Percentiles rank a stretch among this genome's conserved stretches.
Conservation (phyloP, 2,113 vertebrate genomes). For the Amazona vittata region DNA sequence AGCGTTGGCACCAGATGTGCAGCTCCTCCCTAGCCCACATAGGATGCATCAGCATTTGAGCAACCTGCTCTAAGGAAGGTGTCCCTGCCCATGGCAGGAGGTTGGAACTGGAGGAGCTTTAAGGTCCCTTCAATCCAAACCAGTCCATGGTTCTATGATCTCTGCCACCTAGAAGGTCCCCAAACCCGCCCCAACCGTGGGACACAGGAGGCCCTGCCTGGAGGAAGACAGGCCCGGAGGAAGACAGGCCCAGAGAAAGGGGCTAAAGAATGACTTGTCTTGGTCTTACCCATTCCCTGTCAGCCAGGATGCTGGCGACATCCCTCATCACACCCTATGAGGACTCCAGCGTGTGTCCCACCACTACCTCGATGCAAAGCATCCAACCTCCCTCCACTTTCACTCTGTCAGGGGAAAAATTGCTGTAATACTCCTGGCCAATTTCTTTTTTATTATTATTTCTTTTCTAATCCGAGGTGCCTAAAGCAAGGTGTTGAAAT, state of each 20-base stretch:
- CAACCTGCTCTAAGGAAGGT: not conserved
- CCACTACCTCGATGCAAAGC: not conserved
- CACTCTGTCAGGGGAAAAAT: not conserved
- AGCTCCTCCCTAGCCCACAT: accelerated
- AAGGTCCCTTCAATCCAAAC: not conserved
- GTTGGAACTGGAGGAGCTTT: not conserved
- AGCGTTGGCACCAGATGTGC: accelerated
- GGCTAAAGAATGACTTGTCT: not conserved
- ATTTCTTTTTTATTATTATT: not conserved
- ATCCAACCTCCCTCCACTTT: not conserved
- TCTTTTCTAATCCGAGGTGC: not conserved
- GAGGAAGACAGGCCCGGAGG: not conserved
- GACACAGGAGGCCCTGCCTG: accelerated
- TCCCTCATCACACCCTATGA: accelerated
- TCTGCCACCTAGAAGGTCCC: not conserved
- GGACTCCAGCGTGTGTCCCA: not conserved
- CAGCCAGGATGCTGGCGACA: not conserved
- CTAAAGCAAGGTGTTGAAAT: conserved; percentile 50
- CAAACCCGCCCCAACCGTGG: accelerated
- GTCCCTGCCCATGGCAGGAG: not conserved
- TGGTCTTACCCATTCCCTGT: not conserved
- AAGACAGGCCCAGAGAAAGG: not conserved
- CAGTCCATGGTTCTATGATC: not conserved
- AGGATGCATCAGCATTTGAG: not conserved
- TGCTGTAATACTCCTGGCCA: not conserved